Conservation (phyloP, 2,113 vertebrate genomes). For the Brachionichthys hirsutus region DNA sequence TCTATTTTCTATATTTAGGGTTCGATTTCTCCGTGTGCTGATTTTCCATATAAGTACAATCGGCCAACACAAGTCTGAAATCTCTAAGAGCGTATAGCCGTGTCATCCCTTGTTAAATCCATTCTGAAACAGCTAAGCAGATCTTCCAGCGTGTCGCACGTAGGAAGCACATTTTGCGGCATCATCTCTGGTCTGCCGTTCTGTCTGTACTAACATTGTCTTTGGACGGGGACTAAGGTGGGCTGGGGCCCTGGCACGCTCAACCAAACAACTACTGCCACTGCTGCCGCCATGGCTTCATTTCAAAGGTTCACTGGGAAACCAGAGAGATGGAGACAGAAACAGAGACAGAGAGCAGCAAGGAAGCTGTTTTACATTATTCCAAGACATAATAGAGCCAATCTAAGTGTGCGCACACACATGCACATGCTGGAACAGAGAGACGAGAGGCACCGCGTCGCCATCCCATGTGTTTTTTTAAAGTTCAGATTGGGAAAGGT, state of each 20-base stretch:
- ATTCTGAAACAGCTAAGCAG: conserved; percentile 23
- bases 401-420: conserved; percentile 53
- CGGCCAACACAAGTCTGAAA: conserved; percentile 2
- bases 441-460: conserved; percentile 41
- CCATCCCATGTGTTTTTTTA: conserved; percentile 67
- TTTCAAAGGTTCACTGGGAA: conserved; percentile 61
- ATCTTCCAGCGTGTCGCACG: conserved; percentile 2
- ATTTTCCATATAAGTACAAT: conserved; percentile 10
- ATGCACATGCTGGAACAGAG: conserved; percentile 30
- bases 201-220: conserved; percentile 75
- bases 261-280: conserved; percentile 45
- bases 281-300: conserved; percentile 61
- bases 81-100: conserved; percentile 8
- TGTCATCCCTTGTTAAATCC: conserved; percentile 24
- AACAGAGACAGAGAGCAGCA: conserved; percentile 53
- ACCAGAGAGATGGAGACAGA: conserved; percentile 57
- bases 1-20: background rate
- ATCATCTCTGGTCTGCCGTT: conserved; percentile 61
- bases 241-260: conserved; percentile 27
- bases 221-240: conserved; percentile 61
- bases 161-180: conserved; percentile 29
- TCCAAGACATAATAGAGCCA: conserved; percentile 80
- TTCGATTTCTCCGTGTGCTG: background rate
- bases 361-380: conserved; percentile 78
- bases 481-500: conserved; percentile 66